Base-by-base conservation (phyloP, 2,113 vertebrate species). In the Triplophysa tibetana region DNA sequence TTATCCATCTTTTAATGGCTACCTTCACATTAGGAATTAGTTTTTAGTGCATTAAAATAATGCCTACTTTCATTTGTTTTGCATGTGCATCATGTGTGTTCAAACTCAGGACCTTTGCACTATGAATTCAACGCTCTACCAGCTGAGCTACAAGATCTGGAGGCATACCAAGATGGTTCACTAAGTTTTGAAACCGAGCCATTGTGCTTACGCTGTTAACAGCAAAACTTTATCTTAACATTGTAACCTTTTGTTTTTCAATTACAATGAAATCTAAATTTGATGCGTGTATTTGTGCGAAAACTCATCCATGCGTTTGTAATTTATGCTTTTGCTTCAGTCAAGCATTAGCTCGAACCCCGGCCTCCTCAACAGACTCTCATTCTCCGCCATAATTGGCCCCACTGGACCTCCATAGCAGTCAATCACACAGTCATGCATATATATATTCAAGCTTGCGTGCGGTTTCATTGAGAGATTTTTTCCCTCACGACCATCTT, bases 351-450 rank as follows among this genome's bases (percentile, higher is more conserved):
- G 41, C 58, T 63, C 2, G 16, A 63, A 75, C 72, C 13, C 58
- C 48, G 21, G 1, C 58, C 9, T 9, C 33, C 61, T 63, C 43
- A 81, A 75, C 68, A 56, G 60, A 68, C 61, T 61, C 67, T 74
- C 48, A 54, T 67, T 81, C 45, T 73, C 68, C 12, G 12, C 19
- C 67, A 41, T 84, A 84, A 84, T 84, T 84, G 82, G 79, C 63
- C 82, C 79, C 69, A 9, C 16, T 38, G 77, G 82, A 43, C 21
- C 68, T 23, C 17, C 23, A n/a, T 48, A 65, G 8, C 9, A 79
- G 81, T 78, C 69, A 61, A 63, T 82, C 76, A 82, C 63, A 65
- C n/a, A 9, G 61, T 74, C 24, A 11, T 74, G 69, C 63, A 63
- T 70, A 45, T 14, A 62, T 63, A 52, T 72, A 69, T 19, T 26